phyloP scores from a whole-genome alignment of 1,140 invertebrate species.

The Neodiprion fabricii region DNA sequence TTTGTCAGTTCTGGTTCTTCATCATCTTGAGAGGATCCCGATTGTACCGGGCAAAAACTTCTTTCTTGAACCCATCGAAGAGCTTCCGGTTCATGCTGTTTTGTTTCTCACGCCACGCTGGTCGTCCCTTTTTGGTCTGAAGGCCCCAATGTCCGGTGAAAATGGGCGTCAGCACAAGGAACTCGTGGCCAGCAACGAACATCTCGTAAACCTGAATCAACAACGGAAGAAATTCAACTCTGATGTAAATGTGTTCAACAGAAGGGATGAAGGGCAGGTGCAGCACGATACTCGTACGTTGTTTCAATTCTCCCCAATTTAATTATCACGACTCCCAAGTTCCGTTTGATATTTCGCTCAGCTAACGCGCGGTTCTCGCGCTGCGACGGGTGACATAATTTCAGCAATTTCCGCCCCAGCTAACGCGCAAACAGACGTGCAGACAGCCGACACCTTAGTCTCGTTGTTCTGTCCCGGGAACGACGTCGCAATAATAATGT shows the following conservation, averaged over 20 bases:
- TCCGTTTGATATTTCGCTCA: too few species aligned
- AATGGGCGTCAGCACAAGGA: slow-evolving; percentile 87
- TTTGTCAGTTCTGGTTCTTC: slow-evolving; percentile 43
- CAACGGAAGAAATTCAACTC: slow-evolving; percentile 27
- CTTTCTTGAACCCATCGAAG: slow-evolving; percentile 84
- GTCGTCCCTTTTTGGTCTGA: slow-evolving; percentile 76
- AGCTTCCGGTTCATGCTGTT: slow-evolving; percentile 82
- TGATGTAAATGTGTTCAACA: too few species aligned
- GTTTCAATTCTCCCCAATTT: too few species aligned
- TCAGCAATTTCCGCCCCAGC: too few species aligned
- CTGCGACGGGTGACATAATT: too few species aligned
- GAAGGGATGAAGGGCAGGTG: slow-evolving; percentile 3
- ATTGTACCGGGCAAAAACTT: slow-evolving; percentile 80
- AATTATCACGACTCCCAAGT: too few species aligned
- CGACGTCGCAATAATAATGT: too few species aligned
- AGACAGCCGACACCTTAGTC: too few species aligned
- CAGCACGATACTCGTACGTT: slow-evolving; percentile 12
- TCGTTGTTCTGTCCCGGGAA: too few species aligned
- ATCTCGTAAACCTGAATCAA: slow-evolving; percentile 88
- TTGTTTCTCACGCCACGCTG: slow-evolving; percentile 84
- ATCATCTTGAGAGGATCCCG: slow-evolving; percentile 70
- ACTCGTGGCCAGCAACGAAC: slow-evolving; percentile 88
- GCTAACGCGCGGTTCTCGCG: too few species aligned
- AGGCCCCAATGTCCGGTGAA: slow-evolving; percentile 92
- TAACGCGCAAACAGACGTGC: too few species aligned